Evolutionary conservation across 2,113 vertebrate species (phyloP).

Genomic region (Numida meleagris): DNA sequence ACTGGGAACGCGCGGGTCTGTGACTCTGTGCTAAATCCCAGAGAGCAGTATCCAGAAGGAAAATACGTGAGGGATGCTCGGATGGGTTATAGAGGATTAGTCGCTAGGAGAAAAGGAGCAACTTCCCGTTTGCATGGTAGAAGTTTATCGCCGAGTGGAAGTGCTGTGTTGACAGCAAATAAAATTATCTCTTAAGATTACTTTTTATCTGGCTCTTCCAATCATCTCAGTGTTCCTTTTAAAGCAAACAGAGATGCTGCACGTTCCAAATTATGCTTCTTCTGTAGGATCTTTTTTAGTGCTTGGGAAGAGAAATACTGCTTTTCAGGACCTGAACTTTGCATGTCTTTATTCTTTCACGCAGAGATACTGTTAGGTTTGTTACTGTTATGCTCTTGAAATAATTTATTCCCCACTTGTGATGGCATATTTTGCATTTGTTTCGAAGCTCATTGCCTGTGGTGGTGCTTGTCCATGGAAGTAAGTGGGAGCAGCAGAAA

Average conservation of each 20-base stretch:
- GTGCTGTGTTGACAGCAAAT: conserved; percentile 23
- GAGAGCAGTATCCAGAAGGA: background rate
- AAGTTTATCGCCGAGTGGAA: background rate
- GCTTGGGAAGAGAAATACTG: background rate
- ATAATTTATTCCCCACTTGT: background rate
- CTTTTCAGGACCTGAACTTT: conserved; percentile 21
- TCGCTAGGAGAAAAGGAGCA: background rate
- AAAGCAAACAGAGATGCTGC: background rate
- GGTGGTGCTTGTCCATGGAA: background rate
- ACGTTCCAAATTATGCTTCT: background rate
- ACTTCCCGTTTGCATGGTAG: background rate
- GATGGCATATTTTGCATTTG: background rate
- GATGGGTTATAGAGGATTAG: background rate
- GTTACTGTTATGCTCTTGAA: background rate
- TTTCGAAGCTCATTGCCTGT: background rate
- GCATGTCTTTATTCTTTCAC: background rate
- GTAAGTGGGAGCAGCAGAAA: background rate
- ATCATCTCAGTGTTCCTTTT: background rate
- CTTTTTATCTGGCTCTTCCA: background rate
- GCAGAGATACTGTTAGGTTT: background rate
- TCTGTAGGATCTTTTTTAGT: background rate
- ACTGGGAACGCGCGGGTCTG: background rate
- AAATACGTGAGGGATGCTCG: background rate
- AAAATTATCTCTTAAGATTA: background rate
- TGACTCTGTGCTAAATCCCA: background rate